Percentiles rank a stretch among this genome's conserved stretches.
These are phyloP conservation scores for Sardinella longiceps DNA, from an alignment of 2,797 vertebrate genomes.

Conservation along the genomic window DNA sequence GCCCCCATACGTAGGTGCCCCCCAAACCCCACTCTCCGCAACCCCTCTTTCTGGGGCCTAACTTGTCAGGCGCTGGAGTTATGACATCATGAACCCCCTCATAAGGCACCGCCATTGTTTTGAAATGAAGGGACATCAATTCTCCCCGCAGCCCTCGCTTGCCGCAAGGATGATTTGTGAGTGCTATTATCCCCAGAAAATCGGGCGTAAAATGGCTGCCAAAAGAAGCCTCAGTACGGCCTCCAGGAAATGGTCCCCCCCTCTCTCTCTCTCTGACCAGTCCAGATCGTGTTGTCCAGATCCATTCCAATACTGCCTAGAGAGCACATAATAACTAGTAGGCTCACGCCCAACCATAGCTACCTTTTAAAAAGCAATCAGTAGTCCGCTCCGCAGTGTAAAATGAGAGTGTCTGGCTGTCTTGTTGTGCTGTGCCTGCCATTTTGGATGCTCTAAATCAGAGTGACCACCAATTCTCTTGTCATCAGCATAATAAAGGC, in stretches of 20 bases:
- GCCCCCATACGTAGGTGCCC: neutral
- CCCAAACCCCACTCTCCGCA: slow-evolving; percentile 1
- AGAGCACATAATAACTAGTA: neutral
- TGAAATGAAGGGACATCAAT: slow-evolving; percentile 79
- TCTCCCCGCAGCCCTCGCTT: slow-evolving; percentile 64
- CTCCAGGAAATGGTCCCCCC: neutral
- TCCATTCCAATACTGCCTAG: neutral
- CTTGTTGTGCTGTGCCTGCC: neutral
- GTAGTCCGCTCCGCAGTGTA: neutral
- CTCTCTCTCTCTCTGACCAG: neutral
- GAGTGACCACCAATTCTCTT: slow-evolving; percentile 13
- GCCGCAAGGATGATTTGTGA: slow-evolving; percentile 73
- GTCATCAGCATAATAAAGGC: slow-evolving; percentile 22
- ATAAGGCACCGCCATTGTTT: slow-evolving; percentile 77
- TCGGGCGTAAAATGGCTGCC: slow-evolving; percentile 63
- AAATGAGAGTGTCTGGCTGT: neutral
- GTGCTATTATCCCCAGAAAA: slow-evolving; percentile 74
- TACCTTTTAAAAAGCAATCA: neutral
- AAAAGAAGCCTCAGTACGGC: neutral
- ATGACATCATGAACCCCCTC: slow-evolving; percentile 74
- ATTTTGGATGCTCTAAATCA: neutral
- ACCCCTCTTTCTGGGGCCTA: slow-evolving; percentile 55
- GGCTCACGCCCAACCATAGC: neutral
- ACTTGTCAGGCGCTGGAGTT: slow-evolving; percentile 70
- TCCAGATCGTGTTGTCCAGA: neutral